Evolutionary conservation across 2,113 vertebrate genomes (phyloP).

Genomic region (Fukomys damarensis): DNA sequence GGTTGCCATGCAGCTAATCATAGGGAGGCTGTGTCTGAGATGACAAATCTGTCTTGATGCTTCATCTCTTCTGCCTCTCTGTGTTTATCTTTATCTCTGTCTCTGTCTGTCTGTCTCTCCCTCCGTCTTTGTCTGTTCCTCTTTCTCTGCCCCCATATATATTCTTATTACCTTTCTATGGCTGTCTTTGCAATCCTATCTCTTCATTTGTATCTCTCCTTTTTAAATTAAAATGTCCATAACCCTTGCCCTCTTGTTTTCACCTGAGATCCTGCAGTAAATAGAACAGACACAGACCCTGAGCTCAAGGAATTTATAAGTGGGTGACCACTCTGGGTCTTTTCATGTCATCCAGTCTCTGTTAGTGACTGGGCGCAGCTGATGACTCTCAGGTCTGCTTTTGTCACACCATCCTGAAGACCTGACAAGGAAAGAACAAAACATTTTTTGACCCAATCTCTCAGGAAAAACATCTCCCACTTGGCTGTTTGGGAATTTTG

Average conservation of each 20-base stretch:
- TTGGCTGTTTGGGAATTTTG: background rate
- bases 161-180: background rate
- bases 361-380: background rate
- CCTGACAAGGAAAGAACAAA: background rate
- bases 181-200: background rate
- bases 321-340: background rate
- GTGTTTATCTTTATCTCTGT: background rate
- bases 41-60: background rate
- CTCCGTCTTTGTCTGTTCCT: too few species aligned
- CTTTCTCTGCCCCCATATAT: too few species aligned
- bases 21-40: background rate
- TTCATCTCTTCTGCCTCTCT: background rate
- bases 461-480: background rate
- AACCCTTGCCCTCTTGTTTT: background rate
- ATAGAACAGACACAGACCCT: background rate
- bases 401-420: background rate
- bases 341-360: background rate
- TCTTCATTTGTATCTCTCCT: background rate
- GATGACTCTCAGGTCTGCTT: background rate
- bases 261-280: background rate
- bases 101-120: background rate
- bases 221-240: background rate
- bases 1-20: background rate
- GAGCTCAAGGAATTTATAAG: background rate
- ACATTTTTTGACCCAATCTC: background rate